Conservation (phyloP, 2,797 vertebrate species). For the Lycodopsis pacificus region DNA sequence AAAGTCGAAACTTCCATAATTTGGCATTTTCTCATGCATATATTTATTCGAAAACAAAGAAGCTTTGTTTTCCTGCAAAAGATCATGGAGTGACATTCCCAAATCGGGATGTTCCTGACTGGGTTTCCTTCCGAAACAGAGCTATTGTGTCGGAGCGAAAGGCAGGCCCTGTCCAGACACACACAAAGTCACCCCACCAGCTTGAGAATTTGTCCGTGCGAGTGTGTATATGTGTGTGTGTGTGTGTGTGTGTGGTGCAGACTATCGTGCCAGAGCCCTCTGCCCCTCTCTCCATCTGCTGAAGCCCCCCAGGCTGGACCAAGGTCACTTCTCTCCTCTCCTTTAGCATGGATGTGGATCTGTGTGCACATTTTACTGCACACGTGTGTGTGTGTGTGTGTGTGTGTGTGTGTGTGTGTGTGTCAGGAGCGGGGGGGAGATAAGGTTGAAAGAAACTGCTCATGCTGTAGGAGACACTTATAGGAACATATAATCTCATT, state of each 20-base stretch:
- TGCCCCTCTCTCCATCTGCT: constrained; percentile 82
- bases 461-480: neutral
- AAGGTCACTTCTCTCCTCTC: constrained; percentile 76
- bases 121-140: constrained; percentile 50
- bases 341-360: constrained; percentile 51
- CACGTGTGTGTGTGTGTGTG: constrained; percentile 23
- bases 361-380: constrained; percentile 20
- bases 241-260: constrained; percentile 43
- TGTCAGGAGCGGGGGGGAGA: neutral
- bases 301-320: constrained; percentile 79
- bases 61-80: neutral
- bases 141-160: constrained; percentile 60
- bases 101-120: constrained; percentile 40
- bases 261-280: constrained; percentile 76
- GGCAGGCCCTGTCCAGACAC: constrained; percentile 33
- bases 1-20: constrained; percentile 7
- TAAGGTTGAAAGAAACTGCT: neutral
- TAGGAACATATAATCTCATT: neutral
- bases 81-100: constrained; percentile 28
- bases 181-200: constrained; percentile 76
- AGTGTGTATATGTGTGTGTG: constrained; percentile 43
- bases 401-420: constrained; percentile 10
- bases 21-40: neutral
- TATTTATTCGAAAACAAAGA: neutral
- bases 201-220: constrained; percentile 58